phyloP scores from a whole-genome alignment of 1,140 invertebrate species.

The Caenorhabditis brenneri region DNA sequence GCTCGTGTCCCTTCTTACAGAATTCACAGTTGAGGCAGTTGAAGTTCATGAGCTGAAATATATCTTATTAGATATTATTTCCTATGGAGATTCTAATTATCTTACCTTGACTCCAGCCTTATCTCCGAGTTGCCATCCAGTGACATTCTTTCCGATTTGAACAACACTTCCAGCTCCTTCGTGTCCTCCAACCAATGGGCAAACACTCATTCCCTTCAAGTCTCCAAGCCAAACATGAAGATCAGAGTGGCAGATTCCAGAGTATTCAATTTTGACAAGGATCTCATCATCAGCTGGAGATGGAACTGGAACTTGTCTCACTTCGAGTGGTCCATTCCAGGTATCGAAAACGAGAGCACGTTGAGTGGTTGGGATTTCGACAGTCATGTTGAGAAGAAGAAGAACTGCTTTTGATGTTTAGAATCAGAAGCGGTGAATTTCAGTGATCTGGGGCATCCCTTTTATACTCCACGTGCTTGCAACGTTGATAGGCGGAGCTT shows the following conservation, averaged over 20 bases:
- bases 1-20: constrained; percentile 51
- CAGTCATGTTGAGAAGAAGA: neutral
- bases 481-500: constrained; percentile 13
- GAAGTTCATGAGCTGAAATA: constrained; percentile 51
- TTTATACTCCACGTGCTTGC: constrained; percentile 33
- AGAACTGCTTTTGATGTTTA: neutral
- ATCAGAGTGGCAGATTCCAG: constrained; percentile 49
- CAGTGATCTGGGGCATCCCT: neutral
- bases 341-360: constrained; percentile 40
- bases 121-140: constrained; percentile 55
- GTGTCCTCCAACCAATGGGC: constrained; percentile 56
- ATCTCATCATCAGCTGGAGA: constrained; percentile 43
- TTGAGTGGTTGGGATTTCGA: constrained; percentile 30
- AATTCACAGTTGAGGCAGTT: constrained; percentile 53
- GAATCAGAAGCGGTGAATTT: constrained; percentile 25
- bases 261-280: constrained; percentile 42
- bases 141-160: constrained; percentile 53
- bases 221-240: constrained; percentile 41
- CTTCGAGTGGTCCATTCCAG: constrained; percentile 40
- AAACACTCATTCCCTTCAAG: constrained; percentile 22
- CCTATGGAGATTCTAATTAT: neutral
- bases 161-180: constrained; percentile 58
- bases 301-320: constrained; percentile 44
- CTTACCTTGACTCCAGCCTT: constrained; percentile 56
- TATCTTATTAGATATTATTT: neutral